A percentile compares a stretch with the other conserved stretches of the same genome.
Evolutionary conservation across 1,140 invertebrate genomes (phyloP).

Genomic region (Helicoverpa armigera): DNA sequence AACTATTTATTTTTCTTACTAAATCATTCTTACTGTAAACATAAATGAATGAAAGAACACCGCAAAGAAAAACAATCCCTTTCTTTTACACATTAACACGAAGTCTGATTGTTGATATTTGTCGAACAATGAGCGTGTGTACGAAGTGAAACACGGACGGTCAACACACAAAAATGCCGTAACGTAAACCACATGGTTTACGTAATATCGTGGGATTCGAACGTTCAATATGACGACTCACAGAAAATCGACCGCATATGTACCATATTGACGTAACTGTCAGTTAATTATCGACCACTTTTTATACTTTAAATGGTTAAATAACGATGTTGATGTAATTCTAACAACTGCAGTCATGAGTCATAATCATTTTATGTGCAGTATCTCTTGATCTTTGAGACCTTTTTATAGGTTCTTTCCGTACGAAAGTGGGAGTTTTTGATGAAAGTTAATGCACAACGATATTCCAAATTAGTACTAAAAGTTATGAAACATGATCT

Average conservation of each 20-base stretch:
- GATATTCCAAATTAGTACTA: conserved; percentile 35
- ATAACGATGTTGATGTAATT: conserved; percentile 33
- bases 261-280: conserved; percentile 36
- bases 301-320: conserved; percentile 31
- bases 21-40: too few relatives aligned
- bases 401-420: conserved; percentile 20
- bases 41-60: neutral
- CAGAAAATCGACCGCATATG: conserved; percentile 49
- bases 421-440: conserved; percentile 46
- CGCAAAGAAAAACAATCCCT: conserved; percentile 28
- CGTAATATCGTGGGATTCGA: conserved; percentile 47
- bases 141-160: conserved; percentile 31
- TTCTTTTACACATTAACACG: conserved; percentile 38
- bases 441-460: conserved; percentile 38
- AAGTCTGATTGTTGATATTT: conserved; percentile 40
- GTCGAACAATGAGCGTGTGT: conserved; percentile 30
- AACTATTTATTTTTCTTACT: too few relatives aligned
- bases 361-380: conserved; percentile 45
- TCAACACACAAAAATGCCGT: conserved; percentile 32
- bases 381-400: conserved; percentile 41
- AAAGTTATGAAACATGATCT: conserved; percentile 39
- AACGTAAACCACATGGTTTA: conserved; percentile 30
- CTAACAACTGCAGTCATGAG: conserved; percentile 21
- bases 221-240: conserved; percentile 42
- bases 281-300: conserved; percentile 36